Evolutionary conservation across 2,888 invertebrate genomes (phyloP).

Genomic region (Julus scanicus): DNA sequence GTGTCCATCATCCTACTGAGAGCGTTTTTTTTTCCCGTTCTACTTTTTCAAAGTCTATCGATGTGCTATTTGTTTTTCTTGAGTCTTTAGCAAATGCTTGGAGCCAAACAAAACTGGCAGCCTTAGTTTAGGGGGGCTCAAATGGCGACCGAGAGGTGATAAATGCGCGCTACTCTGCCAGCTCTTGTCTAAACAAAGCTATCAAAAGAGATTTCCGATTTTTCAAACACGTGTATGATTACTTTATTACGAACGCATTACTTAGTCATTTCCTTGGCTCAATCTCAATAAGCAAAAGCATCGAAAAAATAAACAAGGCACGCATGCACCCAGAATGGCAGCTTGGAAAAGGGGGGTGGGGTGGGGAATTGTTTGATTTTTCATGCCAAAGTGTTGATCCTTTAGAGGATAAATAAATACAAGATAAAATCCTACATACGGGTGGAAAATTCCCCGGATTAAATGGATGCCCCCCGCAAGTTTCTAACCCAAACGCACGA

Average conservation of each 20-base stretch:
- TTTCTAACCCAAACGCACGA: not conserved
- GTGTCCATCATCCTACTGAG: not conserved
- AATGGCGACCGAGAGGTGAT: not conserved
- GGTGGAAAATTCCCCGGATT: not conserved
- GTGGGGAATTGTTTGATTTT: not conserved
- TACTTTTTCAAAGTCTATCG: not conserved
- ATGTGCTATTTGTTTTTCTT: not conserved
- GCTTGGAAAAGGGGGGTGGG: not conserved
- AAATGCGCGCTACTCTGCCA: not conserved
- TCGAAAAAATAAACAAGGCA: not conserved
- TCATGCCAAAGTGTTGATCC: slow-evolving; percentile 1
- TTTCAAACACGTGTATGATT: slow-evolving; percentile 1
- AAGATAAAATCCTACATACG: not conserved
- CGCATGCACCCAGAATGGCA: not conserved
- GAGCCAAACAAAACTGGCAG: not conserved
- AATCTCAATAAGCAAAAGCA: slow-evolving; percentile 1
- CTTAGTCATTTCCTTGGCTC: not conserved
- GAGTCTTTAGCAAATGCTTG: not conserved
- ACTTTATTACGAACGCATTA: not conserved
- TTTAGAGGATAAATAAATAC: not conserved
- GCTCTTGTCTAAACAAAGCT: slow-evolving; percentile 1
- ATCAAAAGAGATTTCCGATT: not conserved
- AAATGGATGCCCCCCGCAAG: not conserved
- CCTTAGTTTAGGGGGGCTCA: not conserved
- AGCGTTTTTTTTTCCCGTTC: not conserved